Evolutionary conservation across 2,113 vertebrate genomes (phyloP), one percentile per base, ranked within the genome.

Genomic region (Steatornis caripensis): DNA sequence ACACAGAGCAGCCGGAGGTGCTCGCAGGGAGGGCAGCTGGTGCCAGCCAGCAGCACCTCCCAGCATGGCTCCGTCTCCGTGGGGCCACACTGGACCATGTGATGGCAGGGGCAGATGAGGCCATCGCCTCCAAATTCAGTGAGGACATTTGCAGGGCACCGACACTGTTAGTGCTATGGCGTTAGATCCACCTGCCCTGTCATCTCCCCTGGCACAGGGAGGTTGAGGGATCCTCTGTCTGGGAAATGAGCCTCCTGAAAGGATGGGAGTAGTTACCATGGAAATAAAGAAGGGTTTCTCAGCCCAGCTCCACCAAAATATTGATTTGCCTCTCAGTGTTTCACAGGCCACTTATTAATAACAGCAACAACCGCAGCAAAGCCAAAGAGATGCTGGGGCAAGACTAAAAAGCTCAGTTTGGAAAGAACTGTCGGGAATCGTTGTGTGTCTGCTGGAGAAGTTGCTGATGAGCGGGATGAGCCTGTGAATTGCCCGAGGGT

Each of bases 241-340:
- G 97, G 95, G 86, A 98, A 98, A 97, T 85, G 91, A 60, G 97
- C 95, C 96, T 97, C 95, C 94, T 29, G 30, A 84, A 97, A 78
- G 48, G 87, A 82, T 72, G 87, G 93, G 94, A 97, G 87, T 93
- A 69, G 98, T 98, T 98, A 94, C 98, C 98, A 98, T 98, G 98
- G 98, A 98, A 98, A 98, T 98, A 92, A 91, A 90, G 97, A 98
- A 96, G 93, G 91, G 93, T 87, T 97, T 96, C 96, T 97, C 94
- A 81, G 92, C 85, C 96, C 96, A 91, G 62, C 97, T 97, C 95
- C 95, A 84, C 96, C 97, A 94, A 98, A 98, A 98, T 75, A 95
- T n/a, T 66, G 93, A 95, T 90, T 95, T 92, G 65, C 88, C 85
- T 51, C 77, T 82, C 90, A 85, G 86, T 70, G 79, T 93, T 97